These are phyloP conservation scores for Fratercula arctica DNA, from an alignment of 2,797 vertebrate genomes.

Conservation along the genomic window DNA sequence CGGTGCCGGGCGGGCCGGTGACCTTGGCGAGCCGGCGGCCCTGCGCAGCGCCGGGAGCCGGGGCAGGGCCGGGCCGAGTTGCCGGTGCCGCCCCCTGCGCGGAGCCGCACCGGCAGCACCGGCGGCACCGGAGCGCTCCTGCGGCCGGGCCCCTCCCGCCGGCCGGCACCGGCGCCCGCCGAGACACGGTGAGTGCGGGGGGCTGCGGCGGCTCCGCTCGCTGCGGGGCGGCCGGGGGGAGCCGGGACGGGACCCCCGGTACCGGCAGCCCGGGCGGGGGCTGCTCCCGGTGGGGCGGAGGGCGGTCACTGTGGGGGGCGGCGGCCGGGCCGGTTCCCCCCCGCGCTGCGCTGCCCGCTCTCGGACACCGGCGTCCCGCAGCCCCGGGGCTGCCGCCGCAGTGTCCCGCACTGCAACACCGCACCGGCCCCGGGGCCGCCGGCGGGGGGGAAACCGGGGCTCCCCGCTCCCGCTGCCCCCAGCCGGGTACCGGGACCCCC, in stretches of 20 bases:
- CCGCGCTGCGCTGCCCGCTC: neutral
- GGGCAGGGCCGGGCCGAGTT: conserved; percentile 3
- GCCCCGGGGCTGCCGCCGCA: conserved; percentile 22
- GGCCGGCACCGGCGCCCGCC: neutral
- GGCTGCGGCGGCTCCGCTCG: neutral
- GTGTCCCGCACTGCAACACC: conserved; percentile 41
- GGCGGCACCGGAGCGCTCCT: neutral
- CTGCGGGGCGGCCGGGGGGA: neutral
- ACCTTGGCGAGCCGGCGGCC: conserved; percentile 1
- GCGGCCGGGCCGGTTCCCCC: neutral
- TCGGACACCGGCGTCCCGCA: neutral
- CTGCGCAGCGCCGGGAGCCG: neutral
- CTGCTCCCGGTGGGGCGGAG: neutral
- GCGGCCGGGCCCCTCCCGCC: neutral
- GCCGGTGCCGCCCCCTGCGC: conserved; percentile 25
- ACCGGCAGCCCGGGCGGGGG: neutral
- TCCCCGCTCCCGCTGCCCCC: neutral
- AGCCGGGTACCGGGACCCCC: neutral
- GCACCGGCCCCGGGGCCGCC: neutral
- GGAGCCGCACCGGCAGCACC: neutral
- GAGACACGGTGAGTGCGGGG: neutral
- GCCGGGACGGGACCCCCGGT: neutral
- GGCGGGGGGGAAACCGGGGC: neutral
- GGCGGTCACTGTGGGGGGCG: no score
- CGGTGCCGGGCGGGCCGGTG: neutral